Base-by-base conservation (phyloP, 2,888 invertebrate species). In the Drosophila parthenogenetica region DNA sequence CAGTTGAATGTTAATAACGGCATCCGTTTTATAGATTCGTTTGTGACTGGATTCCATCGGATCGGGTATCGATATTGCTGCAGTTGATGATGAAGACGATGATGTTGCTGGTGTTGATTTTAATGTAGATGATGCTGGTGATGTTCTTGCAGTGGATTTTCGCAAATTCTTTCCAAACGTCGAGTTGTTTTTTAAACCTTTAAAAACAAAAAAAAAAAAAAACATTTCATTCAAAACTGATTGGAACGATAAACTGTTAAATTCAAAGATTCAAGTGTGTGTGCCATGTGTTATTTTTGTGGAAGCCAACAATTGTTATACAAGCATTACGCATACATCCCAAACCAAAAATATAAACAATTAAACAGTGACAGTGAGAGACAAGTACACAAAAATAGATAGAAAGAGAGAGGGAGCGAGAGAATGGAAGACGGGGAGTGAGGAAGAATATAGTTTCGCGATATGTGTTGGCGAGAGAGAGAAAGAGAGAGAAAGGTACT, bases 101-200 rank as follows among this genome's bases (percentile, higher is more conserved):
- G 58, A n/a, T 32, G 76, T 13, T 63, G 73, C 58, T 67, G 75
- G n/a, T 67, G 70, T 35, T 53, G 76, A 19, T 73, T 64, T 54
- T 68, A 64, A 48, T 65, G 83, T 53, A 77, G 83, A 77, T 81
- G 75, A 66, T 82, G 74, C 74, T 74, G 80, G 68, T 85, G 79
- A 69, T 76, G 82, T 67, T 51, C 29, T 68, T 59, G 73, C 72
- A 74, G 73, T 67, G 71, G 81, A 71, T 75, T 85, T 81, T 77
- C 90, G 89, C 72, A 92, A 79, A 77, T 89, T 90, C 77, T 90
- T 90, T 71, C 90, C 91, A 82, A 90, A 90, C 69, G 90, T 92
- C 58, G 91, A 82, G 69, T 82, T 80, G 70, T 83, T 81, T 69
- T 81, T 91, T 70, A 91, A 73, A 91, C 91, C 92, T 91, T 65